These are phyloP conservation scores for Drosophila bocki DNA, from an alignment of 1,140 invertebrate genomes.

Conservation along the genomic window DNA sequence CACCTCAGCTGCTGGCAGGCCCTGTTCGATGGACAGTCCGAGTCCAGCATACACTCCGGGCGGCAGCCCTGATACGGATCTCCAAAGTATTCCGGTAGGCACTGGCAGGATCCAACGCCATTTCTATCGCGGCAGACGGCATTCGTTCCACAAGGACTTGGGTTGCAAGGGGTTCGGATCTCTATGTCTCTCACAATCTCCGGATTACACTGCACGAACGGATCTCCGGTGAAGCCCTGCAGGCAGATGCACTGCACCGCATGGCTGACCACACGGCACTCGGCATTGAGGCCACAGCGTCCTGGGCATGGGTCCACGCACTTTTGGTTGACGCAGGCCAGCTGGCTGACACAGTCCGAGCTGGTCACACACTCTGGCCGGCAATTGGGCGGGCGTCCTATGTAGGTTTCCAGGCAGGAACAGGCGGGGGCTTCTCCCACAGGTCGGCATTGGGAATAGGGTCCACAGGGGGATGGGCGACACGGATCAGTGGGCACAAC, in stretches of 20 bases:
- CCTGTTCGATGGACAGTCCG: conserved; percentile 89
- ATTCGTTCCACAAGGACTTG: conserved; percentile 91
- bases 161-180: conserved; percentile 87
- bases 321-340: conserved; percentile 91
- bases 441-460: conserved; percentile 89
- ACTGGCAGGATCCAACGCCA: conserved; percentile 89
- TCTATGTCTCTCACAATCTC: conserved; percentile 81
- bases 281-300: conserved; percentile 92
- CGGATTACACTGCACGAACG: conserved; percentile 88
- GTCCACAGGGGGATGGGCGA: conserved; percentile 90
- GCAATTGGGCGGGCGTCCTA: conserved; percentile 92
- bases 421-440: conserved; percentile 89
- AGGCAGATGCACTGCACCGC: conserved; percentile 91
- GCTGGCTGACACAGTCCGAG: conserved; percentile 91
- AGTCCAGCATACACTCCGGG: conserved; percentile 88
- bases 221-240: conserved; percentile 91
- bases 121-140: conserved; percentile 89
- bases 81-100: conserved; percentile 90
- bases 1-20: conserved; percentile 90
- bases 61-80: conserved; percentile 92
- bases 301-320: conserved; percentile 93
- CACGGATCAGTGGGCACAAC: conserved; percentile 87
- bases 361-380: conserved; percentile 92
- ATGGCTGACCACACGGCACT: conserved; percentile 92
- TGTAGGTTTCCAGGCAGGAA: conserved; percentile 89